phyloP scores from a whole-genome alignment of 2,797 vertebrate species.

The Pelochelys cantorii region DNA sequence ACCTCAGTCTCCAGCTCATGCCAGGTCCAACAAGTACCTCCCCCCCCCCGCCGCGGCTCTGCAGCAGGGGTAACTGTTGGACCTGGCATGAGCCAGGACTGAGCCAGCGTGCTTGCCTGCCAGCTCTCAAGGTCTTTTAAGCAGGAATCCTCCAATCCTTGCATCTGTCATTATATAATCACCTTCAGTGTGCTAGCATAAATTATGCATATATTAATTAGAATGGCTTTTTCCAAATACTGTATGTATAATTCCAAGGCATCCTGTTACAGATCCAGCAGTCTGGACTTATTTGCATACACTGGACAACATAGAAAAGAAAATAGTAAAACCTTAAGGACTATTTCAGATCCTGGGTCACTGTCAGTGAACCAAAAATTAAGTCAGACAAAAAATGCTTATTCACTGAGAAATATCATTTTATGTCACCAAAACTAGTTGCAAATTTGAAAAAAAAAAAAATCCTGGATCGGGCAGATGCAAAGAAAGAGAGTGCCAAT shows the following conservation, averaged over 20 bases:
- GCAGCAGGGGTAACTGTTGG: too few species aligned
- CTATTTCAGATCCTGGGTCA: background rate
- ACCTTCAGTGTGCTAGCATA: background rate
- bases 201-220: background rate
- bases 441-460: background rate
- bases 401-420: background rate
- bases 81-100: too few species aligned
- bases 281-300: background rate
- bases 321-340: background rate
- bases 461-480: background rate
- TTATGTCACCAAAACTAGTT: background rate
- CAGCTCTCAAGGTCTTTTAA: too few species aligned
- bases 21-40: too few species aligned
- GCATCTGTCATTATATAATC: background rate
- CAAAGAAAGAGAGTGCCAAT: background rate
- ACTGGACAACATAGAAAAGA: background rate
- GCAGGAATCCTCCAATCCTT: background rate
- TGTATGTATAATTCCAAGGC: background rate
- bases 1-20: too few species aligned
- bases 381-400: background rate
- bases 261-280: background rate
- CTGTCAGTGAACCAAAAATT: background rate
- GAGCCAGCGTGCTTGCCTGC: too few species aligned
- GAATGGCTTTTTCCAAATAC: background rate
- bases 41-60: too few species aligned